Evolutionary conservation across 2,797 vertebrate species (phyloP).

Genomic region (Dendrocincla tyrannina): DNA sequence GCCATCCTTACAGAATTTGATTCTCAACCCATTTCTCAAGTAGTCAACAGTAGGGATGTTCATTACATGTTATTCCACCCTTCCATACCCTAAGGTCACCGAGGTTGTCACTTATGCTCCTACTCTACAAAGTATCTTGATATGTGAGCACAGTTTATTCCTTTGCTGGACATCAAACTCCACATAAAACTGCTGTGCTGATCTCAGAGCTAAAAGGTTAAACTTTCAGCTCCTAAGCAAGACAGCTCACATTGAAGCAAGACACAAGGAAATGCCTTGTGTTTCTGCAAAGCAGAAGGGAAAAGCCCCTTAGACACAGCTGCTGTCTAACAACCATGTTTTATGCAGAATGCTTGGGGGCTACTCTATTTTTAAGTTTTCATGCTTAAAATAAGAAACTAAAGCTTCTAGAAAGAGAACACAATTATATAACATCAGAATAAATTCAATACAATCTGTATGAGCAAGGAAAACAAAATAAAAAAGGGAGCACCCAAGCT

Average conservation of each 20-base stretch:
- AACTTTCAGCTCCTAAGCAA: not conserved
- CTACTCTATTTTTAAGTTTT: conserved; percentile 40
- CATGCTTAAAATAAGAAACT: conserved; percentile 14
- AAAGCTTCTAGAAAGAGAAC: conserved; percentile 25
- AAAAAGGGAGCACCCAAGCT: not conserved
- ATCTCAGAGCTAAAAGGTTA: not conserved
- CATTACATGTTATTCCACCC: not conserved
- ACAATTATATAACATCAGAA: conserved; percentile 31
- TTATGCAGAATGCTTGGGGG: conserved; percentile 5
- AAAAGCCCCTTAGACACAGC: not conserved
- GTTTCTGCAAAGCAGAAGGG: not conserved
- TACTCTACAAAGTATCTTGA: not conserved
- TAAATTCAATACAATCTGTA: conserved; percentile 2
- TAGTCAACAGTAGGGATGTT: not conserved
- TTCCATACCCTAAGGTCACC: not conserved
- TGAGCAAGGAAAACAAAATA: not conserved
- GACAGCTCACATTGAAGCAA: not conserved
- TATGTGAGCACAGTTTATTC: not conserved
- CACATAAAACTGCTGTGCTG: not conserved
- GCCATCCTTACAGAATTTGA: not conserved
- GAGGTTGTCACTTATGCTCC: not conserved
- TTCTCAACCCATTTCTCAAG: not conserved
- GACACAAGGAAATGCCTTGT: not conserved
- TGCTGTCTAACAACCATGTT: not conserved
- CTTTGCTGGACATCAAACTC: not conserved